phyloP scores from a whole-genome alignment of 2,113 vertebrate species.

The Myocastor coypus region DNA sequence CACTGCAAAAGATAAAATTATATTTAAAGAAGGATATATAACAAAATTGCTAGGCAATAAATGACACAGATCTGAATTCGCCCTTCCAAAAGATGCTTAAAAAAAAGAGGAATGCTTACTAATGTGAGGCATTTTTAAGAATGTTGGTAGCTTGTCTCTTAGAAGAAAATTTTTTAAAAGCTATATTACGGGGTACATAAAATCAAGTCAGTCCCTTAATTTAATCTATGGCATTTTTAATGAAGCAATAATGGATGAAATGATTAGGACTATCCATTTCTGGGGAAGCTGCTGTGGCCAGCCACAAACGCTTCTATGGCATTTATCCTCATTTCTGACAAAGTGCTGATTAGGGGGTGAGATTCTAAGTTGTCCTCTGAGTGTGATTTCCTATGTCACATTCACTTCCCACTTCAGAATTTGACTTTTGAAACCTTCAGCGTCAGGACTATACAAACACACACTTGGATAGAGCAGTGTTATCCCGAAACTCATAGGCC shows the following conservation, averaged over 20 bases:
- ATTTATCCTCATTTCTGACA: neutral
- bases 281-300: neutral
- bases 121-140: conserved; percentile 29
- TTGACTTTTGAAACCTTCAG: conserved; percentile 16
- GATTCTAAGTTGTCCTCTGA: neutral
- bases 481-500: neutral
- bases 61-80: neutral
- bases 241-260: neutral
- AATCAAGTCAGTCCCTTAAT: neutral
- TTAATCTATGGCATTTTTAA: neutral
- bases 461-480: neutral
- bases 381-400: neutral
- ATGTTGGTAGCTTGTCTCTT: neutral
- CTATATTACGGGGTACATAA: neutral
- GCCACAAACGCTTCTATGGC: neutral
- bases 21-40: conserved; percentile 13
- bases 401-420: neutral
- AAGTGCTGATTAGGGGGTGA: neutral
- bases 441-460: neutral
- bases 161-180: too few species aligned
- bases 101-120: neutral
- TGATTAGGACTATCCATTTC: neutral
- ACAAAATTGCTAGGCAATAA: conserved; percentile 54
- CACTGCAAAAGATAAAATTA: neutral
- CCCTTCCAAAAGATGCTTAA: neutral